Base-by-base conservation (phyloP, 2,888 invertebrate genomes). In the Liposcelis brunnea region DNA sequence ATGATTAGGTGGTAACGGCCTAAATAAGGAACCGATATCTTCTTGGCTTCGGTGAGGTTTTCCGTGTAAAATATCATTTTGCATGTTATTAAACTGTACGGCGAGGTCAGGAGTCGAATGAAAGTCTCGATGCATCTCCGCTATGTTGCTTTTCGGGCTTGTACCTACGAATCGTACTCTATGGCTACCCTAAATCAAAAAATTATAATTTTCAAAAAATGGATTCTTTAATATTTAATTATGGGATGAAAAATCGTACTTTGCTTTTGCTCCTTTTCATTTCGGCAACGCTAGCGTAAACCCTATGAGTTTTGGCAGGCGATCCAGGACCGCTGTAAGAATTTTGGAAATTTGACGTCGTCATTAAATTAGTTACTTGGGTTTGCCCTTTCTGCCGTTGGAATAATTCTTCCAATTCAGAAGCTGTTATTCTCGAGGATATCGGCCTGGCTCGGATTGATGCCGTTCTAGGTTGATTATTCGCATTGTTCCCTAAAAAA, bases 251-350 rank as follows among this genome's bases (percentile, higher is more conserved):
- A 15, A 35, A 16, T 16, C 37, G 50, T 60, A 76, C 77, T 70
- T 77, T 80, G 53, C 72, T 79, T 62, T 82, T 80, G 52, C 71
- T 74, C 46, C 93, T 74, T 63, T 93, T 93, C 93, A 93, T 91
- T 62, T 93, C 91, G 0, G 91, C 86, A 36, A 91, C 91, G 59
- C 90, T 91, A 37, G 89, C 86, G 64, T 91, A 93, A 33, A 90
- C 89, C 49, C 79, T 66, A 2, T 71, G 68, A 1, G 69, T 63
- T 54, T 72, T 72, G 46, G 80, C 75, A 5, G 81, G 80, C 8
- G 80, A 80, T 53, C 73, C 70, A 19, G 76, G 75, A 45, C 81
- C 76, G 26, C 82, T 78, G 51, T 75, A 80, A 14, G 35, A 16
- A 40, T 16, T 52, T 49, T 52, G 51, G 48, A 53, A 54, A 33